Conservation (phyloP, 2,113 vertebrate genomes). For the Antechinus stuartii region DNA sequence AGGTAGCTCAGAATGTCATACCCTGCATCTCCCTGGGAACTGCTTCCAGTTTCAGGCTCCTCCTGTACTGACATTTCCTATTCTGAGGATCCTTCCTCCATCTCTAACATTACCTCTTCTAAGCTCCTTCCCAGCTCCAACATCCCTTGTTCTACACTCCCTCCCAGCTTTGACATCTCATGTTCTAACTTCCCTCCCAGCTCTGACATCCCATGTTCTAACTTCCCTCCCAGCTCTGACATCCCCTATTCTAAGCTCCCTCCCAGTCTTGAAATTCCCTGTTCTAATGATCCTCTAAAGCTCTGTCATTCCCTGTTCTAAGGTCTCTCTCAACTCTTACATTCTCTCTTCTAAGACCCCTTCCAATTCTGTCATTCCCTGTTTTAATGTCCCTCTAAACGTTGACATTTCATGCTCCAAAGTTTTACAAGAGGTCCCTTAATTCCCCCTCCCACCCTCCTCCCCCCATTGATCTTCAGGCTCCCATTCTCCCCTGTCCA, state of each 20-base stretch:
- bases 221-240: neutral
- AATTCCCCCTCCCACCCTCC: fast-evolving
- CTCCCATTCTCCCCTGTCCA: neutral
- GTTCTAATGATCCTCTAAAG: too few species aligned
- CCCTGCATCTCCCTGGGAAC: fast-evolving
- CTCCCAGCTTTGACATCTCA: neutral
- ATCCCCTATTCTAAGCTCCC: too few species aligned
- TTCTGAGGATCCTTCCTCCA: neutral
- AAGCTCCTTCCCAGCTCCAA: neutral
- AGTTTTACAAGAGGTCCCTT: neutral
- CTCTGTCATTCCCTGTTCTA: neutral
- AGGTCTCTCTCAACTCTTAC: too few species aligned
- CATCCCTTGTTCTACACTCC: neutral
- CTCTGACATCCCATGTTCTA: neutral
- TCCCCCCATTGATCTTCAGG: neutral
- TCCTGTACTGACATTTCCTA: neutral
- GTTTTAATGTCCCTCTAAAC: too few species aligned
- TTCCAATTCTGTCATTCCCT: too few species aligned
- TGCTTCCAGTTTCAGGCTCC: neutral
- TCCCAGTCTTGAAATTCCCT: too few species aligned
- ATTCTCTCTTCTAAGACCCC: too few species aligned
- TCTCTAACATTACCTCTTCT: neutral
- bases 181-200: too few species aligned
- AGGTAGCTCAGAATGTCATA: neutral
- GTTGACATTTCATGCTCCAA: neutral